Evolutionary conservation across 2,888 invertebrate genomes (phyloP), one percentile per base, ranked within the genome.

Genomic region (Ichneumon xanthorius): DNA sequence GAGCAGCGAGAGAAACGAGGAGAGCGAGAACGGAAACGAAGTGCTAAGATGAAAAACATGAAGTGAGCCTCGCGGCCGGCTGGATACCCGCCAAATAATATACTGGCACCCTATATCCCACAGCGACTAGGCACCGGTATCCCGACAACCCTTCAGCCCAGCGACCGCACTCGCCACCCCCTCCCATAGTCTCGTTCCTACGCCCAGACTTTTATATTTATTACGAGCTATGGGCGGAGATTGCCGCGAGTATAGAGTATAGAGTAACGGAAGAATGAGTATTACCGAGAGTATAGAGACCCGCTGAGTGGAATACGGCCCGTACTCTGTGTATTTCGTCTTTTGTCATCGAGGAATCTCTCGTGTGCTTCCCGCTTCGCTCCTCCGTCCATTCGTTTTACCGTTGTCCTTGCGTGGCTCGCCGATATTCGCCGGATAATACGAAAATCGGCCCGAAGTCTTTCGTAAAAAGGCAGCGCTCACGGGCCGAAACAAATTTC

Each of bases 1-100:
- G 84, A 77, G 45, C 82, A 80, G 68, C 40, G 70, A 33, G 76
- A 68, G 79, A 82, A 63, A 40, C 75, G 68, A 11, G 19, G 70
- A 58, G 48, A 40, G n/a, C 16, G 79, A 76, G 19, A 79, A 77
- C 67, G 76, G 72, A 89, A 90, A 90, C 88, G 89, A 90, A 89
- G 89, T 89, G 91, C 90, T 93, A 92, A 93, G 93, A 93, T 93
- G 93, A 93, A 92, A 93, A 92, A 92, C 90, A 91, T 90, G 91
- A 92, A 92, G 91, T 89, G 91, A 92, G 92, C 92, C 93, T 93
- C 89, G 91, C 92, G 93, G 92, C 91, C 90, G 91, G 90, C 91
- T 93, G 93, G 93, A 93, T 89, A 88, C 87, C 88, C 92, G 93
- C 93, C 93, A 93, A 92, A 93, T 93, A 93, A 93, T 93, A 93